These are phyloP conservation scores for Neosilurus mollespiculum DNA, from an alignment of 2,797 vertebrate genomes.

Conservation along the genomic window DNA sequence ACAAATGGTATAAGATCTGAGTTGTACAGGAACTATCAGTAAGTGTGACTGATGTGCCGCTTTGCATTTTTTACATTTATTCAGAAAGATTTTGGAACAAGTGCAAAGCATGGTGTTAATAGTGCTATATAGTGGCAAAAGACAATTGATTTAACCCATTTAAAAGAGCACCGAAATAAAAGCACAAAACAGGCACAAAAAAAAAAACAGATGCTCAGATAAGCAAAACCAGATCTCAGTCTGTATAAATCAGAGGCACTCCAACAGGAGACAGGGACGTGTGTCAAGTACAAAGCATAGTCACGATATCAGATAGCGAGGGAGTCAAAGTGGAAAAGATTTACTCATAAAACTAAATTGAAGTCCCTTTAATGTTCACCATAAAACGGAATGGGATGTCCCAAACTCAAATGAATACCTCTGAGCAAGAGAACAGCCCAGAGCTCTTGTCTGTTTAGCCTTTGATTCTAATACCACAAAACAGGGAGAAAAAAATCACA, in stretches of 20 bases:
- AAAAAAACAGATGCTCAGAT: constrained; percentile 44
- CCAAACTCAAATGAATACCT: constrained; percentile 26
- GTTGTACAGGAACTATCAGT: not conserved
- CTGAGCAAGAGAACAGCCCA: not conserved
- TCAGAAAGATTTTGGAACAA: not conserved
- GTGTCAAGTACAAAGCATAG: constrained; percentile 40
- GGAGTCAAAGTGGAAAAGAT: constrained; percentile 33
- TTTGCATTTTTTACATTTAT: not conserved
- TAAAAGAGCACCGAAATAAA: constrained; percentile 22
- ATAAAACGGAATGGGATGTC: constrained; percentile 23
- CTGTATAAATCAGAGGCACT: constrained; percentile 38
- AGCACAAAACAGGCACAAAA: constrained; percentile 24
- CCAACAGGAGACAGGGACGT: not conserved
- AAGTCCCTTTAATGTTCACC: constrained; percentile 29
- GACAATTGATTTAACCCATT: not conserved
- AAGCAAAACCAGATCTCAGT: constrained; percentile 45
- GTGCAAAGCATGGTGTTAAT: not conserved
- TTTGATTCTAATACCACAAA: constrained; percentile 17
- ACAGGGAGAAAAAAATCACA: not conserved
- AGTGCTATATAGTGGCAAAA: not conserved
- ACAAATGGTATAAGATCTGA: not conserved
- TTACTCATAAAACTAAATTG: constrained; percentile 30
- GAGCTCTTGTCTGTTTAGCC: constrained; percentile 1
- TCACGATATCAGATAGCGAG: constrained; percentile 17
- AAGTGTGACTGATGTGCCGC: not conserved